A percentile compares a stretch with the other conserved stretches of the same genome.
Conservation (phyloP, 2,113 vertebrate species). For the Caracal caracal region DNA sequence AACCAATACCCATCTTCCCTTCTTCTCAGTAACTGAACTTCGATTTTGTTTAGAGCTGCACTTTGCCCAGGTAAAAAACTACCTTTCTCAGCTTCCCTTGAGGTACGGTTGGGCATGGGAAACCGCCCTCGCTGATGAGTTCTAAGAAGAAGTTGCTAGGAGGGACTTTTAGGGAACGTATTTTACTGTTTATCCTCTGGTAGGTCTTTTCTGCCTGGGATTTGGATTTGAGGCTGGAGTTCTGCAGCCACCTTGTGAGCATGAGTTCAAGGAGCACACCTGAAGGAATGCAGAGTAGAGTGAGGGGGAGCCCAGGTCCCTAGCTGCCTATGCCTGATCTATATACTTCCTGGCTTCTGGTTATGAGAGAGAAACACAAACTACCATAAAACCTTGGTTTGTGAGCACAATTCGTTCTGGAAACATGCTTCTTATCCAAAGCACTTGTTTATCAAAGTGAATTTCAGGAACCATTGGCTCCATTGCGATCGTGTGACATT, state of each 20-base stretch:
- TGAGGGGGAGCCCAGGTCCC: neutral
- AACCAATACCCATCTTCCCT: rapidly evolving
- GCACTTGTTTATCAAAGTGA: too few species aligned
- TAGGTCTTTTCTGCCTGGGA: neutral
- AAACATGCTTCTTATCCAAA: too few species aligned
- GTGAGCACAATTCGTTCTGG: too few species aligned
- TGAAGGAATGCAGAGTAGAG: neutral
- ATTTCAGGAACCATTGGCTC: too few species aligned
- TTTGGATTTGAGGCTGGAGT: neutral
- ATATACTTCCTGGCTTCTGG: neutral
- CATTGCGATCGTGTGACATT: too few species aligned
- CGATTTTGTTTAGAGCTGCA: neutral
- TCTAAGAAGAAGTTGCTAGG: neutral
- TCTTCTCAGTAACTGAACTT: neutral
- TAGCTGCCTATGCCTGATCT: neutral
- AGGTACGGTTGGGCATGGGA: too few species aligned
- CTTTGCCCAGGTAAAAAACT: neutral
- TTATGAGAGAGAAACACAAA: neutral
- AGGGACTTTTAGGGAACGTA: neutral
- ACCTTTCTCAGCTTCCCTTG: neutral
- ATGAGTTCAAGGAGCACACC: neutral
- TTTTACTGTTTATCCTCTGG: neutral
- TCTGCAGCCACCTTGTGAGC: neutral
- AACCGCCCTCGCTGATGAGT: neutral
- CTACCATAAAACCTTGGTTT: neutral